A percentile compares a stretch with the other conserved stretches of the same genome.
Conservation (phyloP, 2,888 invertebrate genomes). For the Agrochola lychnidis region DNA sequence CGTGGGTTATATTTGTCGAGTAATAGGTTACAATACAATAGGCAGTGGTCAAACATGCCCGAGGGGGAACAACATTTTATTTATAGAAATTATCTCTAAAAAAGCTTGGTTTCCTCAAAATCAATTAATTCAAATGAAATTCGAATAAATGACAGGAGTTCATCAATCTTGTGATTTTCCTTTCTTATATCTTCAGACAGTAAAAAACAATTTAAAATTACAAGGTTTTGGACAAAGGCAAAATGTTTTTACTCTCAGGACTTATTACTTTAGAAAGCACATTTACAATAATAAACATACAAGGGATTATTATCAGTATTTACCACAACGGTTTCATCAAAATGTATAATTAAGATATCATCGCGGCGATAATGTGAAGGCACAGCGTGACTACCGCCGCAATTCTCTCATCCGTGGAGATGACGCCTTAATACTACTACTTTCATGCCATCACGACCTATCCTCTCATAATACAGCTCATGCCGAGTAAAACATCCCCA, state of each 20-base stretch:
- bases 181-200: background rate
- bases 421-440: background rate
- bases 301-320: background rate
- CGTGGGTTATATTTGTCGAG: background rate
- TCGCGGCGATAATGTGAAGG: too few species aligned
- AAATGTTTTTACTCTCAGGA: background rate
- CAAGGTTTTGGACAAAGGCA: background rate
- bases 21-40: too few species aligned
- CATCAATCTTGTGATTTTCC: background rate
- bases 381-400: too few species aligned
- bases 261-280: background rate
- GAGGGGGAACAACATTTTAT: background rate
- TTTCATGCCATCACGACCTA: background rate
- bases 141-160: background rate
- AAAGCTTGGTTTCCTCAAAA: background rate
- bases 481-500: background rate
- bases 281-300: background rate
- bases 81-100: background rate
- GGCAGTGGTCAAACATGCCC: background rate
- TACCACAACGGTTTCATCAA: background rate
- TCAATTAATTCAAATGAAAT: constrained; percentile 6
- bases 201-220: background rate
- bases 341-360: background rate
- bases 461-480: too few species aligned
- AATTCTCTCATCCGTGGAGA: too few species aligned